Conservation (phyloP, 2,113 vertebrate species). For the Pangasianodon hypophthalmus region DNA sequence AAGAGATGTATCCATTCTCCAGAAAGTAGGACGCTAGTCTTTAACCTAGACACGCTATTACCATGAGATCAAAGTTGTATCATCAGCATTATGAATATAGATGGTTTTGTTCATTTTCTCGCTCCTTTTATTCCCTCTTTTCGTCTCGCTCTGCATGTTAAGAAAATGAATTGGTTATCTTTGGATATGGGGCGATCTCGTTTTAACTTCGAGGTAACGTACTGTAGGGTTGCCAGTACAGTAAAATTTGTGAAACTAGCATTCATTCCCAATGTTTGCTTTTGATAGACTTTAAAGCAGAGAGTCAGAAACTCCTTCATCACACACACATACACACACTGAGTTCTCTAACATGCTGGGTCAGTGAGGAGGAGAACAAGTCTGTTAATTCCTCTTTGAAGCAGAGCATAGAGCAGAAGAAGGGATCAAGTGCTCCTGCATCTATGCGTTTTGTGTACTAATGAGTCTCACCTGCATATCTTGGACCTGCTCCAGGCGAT, state of each 20-base stretch:
- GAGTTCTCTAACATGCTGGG: not conserved
- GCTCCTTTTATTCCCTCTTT: slow-evolving; percentile 13
- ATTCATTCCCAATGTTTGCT: slow-evolving; percentile 18
- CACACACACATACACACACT: slow-evolving; percentile 19
- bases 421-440: slow-evolving; percentile 40
- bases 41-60: slow-evolving; percentile 26
- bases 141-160: slow-evolving; percentile 27
- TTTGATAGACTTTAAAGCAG: slow-evolving; percentile 37
- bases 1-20: not conserved
- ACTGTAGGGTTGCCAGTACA: not conserved
- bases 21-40: slow-evolving; percentile 39
- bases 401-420: slow-evolving; percentile 13
- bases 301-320: not conserved
- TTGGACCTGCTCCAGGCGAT: slow-evolving; percentile 53
- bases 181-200: slow-evolving; percentile 15
- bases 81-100: slow-evolving; percentile 33
- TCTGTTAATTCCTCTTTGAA: slow-evolving; percentile 18
- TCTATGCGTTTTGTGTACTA: slow-evolving; percentile 30
- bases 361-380: slow-evolving; percentile 7
- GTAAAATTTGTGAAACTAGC: not conserved
- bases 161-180: slow-evolving; percentile 50
- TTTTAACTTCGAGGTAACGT: not conserved
- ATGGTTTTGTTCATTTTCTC: slow-evolving; percentile 20
- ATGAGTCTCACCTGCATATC: slow-evolving; percentile 51
- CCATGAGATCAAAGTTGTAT: slow-evolving; percentile 48